These are phyloP conservation scores for Scylla paramamosain DNA, from an alignment of 1,140 invertebrate species.

Conservation along the genomic window DNA sequence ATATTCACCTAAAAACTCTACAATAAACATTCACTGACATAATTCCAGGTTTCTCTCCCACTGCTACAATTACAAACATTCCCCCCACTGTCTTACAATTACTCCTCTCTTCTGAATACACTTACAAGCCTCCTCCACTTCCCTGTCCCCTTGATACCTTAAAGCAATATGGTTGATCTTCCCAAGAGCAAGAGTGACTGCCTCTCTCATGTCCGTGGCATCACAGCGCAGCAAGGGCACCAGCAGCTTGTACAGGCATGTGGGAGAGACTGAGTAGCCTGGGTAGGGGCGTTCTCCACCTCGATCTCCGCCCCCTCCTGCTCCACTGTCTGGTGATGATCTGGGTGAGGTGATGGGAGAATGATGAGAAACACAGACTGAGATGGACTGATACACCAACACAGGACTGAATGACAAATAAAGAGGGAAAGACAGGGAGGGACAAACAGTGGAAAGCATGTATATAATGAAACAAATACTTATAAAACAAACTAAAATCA, in stretches of 20 bases:
- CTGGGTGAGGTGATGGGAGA: slow-evolving; percentile 41
- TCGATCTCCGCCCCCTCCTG: slow-evolving; percentile 46
- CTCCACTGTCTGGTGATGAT: slow-evolving; percentile 76
- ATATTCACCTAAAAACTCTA: too few relatives aligned
- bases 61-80: too few relatives aligned
- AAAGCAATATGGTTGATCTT: slow-evolving; percentile 95
- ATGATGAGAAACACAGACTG: neutral
- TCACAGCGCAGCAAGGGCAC: slow-evolving; percentile 94
- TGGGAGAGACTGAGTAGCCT: slow-evolving; percentile 84
- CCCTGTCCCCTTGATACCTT: slow-evolving; percentile 84
- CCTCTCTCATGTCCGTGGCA: slow-evolving; percentile 93
- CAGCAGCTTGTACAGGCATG: slow-evolving; percentile 94
- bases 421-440: neutral
- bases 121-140: neutral
- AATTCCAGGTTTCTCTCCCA: too few relatives aligned
- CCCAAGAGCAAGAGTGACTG: slow-evolving; percentile 94
- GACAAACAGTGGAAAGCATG: neutral
- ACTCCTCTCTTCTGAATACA: neutral
- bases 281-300: slow-evolving; percentile 64
- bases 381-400: too few relatives aligned
- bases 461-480: neutral
- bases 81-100: neutral
- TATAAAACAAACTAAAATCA: neutral
- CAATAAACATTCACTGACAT: neutral
- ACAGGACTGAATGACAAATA: neutral